Evolutionary conservation across 64 coral and sea anemone species (phyloP), one percentile per base, ranked within the genome.

Genomic region (Hydrozoanthus tunicans): DNA sequence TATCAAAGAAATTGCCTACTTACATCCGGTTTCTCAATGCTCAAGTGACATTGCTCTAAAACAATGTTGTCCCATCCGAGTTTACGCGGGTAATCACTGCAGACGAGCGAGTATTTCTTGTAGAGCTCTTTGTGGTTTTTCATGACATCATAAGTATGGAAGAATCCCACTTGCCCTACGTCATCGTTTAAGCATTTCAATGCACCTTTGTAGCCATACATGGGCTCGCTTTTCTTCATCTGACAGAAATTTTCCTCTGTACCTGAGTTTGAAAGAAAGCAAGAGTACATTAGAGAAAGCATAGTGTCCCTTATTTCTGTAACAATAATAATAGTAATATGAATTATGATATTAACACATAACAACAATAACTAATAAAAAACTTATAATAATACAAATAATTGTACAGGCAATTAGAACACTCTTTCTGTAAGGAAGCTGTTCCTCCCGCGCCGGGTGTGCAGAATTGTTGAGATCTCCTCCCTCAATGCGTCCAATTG

Each of bases 131-230:
- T 58, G 5, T 66, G 69, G 68, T 94, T 65, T 74, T 59, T 77
- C 61, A 90, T 67, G 79, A 94, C 6, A 25, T 94, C 92, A 15
- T 77, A 71, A 7, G 86, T 77, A 70, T 94, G 92, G 27, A 94
- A 83, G 86, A 94, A 94, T 5, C 78, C 92, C 0, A 90, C 92
- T 82, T 94, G 66, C 0, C 86, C 78, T 6, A 9, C 17, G 7
- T 56, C 12, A 0, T 90, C 70, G 2, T 55, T 13, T 4, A 94
- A 61, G 67, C 92, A 94, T 24, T 94, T 83, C 4, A 90, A 24
- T 10, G 79, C 32, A 4, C 92, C 92, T 55, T 69, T 8, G 9
- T 53, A 90, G 11, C 92, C 92, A 55, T 94, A 90, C 9, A 83
- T 59, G 5, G 79, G 86, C 67, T 94, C 92, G 11, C 58, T 73